These are phyloP conservation scores for Heterochromis multidens DNA, from an alignment of 2,113 vertebrate genomes.

Conservation along the genomic window DNA sequence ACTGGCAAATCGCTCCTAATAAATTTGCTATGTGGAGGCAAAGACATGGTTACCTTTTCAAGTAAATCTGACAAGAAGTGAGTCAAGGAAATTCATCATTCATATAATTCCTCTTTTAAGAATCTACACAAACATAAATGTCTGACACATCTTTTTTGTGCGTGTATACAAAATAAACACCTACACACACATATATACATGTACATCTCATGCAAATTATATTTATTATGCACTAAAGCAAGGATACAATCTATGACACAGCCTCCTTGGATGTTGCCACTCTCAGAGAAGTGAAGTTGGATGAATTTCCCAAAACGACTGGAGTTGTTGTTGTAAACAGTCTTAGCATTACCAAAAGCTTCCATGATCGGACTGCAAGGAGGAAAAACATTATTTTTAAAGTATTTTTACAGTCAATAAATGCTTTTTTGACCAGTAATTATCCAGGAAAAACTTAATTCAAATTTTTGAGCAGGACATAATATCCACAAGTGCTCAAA, in stretches of 20 bases:
- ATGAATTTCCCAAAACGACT: constrained; percentile 93
- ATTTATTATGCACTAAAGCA: background rate
- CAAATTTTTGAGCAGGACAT: background rate
- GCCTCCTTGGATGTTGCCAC: constrained; percentile 90
- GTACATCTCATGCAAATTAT: background rate
- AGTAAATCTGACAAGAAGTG: constrained; percentile 70
- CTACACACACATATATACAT: background rate
- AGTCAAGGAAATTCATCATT: constrained; percentile 60
- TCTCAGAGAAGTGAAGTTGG: constrained; percentile 88
- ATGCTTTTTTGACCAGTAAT: background rate
- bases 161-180: background rate
- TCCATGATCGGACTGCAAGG: constrained; percentile 86
- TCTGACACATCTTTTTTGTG: background rate
- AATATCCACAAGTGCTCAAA: background rate
- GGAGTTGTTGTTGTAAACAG: constrained; percentile 93
- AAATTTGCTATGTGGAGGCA: background rate
- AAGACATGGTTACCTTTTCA: constrained; percentile 72
- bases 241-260: constrained; percentile 93
- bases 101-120: background rate
- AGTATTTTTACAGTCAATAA: background rate
- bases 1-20: background rate
- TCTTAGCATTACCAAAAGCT: constrained; percentile 91
- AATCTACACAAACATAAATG: background rate
- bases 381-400: background rate
- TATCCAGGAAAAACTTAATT: background rate